Conservation (phyloP, 2,113 vertebrate species). For the sheep (Ovis aries) region DNA sequence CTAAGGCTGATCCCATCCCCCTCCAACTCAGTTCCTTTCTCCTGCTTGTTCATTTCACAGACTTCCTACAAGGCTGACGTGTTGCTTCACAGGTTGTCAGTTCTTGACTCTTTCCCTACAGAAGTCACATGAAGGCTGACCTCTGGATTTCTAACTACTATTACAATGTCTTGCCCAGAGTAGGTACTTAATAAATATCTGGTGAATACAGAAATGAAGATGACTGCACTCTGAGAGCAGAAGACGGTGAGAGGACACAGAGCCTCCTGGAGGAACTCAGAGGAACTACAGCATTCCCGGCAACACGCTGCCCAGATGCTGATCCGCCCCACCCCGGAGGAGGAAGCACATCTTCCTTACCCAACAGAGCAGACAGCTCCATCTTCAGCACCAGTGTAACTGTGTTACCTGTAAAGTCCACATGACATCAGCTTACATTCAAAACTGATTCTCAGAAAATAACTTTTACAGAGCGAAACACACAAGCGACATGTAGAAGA, state of each 20-base stretch:
- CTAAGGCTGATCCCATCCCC: neutral
- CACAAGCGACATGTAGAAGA: neutral
- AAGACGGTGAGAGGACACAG: neutral
- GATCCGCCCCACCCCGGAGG: neutral
- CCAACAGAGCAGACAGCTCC: neutral
- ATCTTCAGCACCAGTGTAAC: neutral
- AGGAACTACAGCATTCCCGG: neutral
- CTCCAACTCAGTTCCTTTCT: too few species aligned
- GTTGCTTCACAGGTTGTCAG: neutral
- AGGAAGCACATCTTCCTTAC: accelerated
- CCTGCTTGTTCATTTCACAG: neutral
- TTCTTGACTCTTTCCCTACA: neutral
- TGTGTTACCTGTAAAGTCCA: neutral
- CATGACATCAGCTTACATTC: neutral
- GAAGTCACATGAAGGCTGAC: neutral
- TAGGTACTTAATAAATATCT: neutral
- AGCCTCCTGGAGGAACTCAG: neutral
- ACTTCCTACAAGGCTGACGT: neutral
- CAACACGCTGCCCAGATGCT: neutral
- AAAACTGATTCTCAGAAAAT: neutral
- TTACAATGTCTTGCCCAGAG: neutral
- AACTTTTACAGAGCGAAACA: neutral
- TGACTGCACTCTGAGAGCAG: neutral
- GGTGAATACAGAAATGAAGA: neutral
- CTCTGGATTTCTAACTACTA: neutral